Evolutionary conservation across 2,888 invertebrate species (phyloP), one percentile per base, ranked within the genome.

Genomic region (Capitulum mitella): DNA sequence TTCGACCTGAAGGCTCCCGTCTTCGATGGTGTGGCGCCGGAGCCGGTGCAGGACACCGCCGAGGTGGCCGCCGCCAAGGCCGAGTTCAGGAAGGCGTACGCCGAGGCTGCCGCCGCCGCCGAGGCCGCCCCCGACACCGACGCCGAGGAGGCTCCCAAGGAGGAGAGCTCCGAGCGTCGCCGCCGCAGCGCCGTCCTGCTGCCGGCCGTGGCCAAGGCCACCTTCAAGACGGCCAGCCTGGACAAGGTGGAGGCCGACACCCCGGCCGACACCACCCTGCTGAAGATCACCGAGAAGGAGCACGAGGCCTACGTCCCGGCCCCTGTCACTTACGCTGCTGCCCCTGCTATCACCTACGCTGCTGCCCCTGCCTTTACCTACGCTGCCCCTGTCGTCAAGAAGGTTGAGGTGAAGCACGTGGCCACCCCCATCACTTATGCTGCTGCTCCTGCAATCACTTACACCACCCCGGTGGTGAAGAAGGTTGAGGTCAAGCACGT

Each of bases 41-140:
- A 80, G 34, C 83, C 84, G 34, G 83, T 83, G 26, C 78, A 83
- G 79, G 83, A 83, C 79, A 83, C 83, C 16, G 86, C 86, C 81
- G 87, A 87, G 82, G 86, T 85, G 80, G 82, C 84, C 34, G 87
- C 80, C 88, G 83, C 83, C 79, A 82, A 82, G 79, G 80, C 79
- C 16, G 74, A 74, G 74, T 74, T 74, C 29, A 26, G 14, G 40
- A 78, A 77, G 64, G 48, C 61, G 76, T 40, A 77, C 46, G 51
- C 78, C 70, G 76, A 75, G 40, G 74, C 74, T 6, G 74, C 74
- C 19, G 82, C 84, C 34, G 87, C 80, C 88, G 83, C 83, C 79
- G 82, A 82, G 78, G 80, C 79, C 14, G 80, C 80, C 37, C 78
- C 80, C 51, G 79, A 80, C 78, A 79, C 79, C 80, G 61, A 54